Percentiles rank a stretch among this genome's conserved stretches.
phyloP scores from a whole-genome alignment of 2,888 invertebrate species.

The Eupsilia transversa region DNA sequence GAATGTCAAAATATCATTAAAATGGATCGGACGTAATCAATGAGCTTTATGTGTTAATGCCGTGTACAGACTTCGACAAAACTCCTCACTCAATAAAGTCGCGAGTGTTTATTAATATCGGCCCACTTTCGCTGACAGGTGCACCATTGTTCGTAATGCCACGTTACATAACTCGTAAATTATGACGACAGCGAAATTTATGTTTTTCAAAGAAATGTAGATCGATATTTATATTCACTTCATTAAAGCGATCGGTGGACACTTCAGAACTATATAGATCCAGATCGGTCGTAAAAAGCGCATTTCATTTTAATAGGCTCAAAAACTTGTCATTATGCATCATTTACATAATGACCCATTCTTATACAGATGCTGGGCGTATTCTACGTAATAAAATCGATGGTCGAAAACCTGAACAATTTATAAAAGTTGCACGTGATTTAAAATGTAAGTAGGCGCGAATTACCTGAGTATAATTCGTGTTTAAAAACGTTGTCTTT shows the following conservation, averaged over 20 bases:
- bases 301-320: conserved; percentile 63
- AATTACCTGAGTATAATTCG: conserved; percentile 70
- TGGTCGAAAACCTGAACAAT: conserved; percentile 67
- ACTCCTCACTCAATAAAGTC: conserved; percentile 47
- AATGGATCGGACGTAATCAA: conserved; percentile 41
- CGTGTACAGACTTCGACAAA: conserved; percentile 31
- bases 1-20: conserved; percentile 31
- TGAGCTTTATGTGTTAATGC: conserved; percentile 34
- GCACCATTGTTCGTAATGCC: conserved; percentile 68
- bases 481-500: conserved; percentile 65
- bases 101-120: conserved; percentile 67
- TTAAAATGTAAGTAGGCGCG: conserved; percentile 77
- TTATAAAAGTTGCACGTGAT: conserved; percentile 69
- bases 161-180: conserved; percentile 52
- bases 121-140: conserved; percentile 71
- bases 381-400: conserved; percentile 71
- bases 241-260: conserved; percentile 41
- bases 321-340: conserved; percentile 74
- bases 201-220: conserved; percentile 24
- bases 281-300: conserved; percentile 44
- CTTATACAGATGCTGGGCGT: conserved; percentile 74
- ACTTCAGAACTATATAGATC: conserved; percentile 56
- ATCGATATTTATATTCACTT: conserved; percentile 39
- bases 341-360: conserved; percentile 81
- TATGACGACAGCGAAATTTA: conserved; percentile 41